phyloP scores from a whole-genome alignment of 2,888 invertebrate species.

The Metacarcinus magister region DNA sequence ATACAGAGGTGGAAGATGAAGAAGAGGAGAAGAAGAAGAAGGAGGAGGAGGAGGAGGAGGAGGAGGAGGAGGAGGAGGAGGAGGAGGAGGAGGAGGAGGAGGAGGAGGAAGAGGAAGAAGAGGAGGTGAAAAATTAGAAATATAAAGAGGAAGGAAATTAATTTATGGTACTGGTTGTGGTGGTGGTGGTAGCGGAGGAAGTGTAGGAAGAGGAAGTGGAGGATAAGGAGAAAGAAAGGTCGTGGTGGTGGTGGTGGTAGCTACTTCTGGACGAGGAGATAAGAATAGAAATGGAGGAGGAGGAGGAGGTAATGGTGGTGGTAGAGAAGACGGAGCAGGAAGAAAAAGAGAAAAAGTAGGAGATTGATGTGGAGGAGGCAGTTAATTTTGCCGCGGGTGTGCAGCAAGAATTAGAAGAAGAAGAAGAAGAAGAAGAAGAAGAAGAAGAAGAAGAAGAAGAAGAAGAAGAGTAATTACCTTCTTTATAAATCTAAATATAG shows the following conservation, averaged over 20 bases:
- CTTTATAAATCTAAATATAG: too few species aligned
- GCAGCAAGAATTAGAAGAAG: too few species aligned
- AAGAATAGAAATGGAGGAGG: background rate
- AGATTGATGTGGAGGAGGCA: too few species aligned
- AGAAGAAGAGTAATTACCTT: too few species aligned
- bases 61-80: background rate
- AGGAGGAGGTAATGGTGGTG: background rate
- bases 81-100: background rate
- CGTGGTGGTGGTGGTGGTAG: too few species aligned
- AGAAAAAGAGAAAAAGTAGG: background rate
- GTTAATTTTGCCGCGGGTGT: too few species aligned
- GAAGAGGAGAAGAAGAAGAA: background rate
- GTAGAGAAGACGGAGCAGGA: background rate
- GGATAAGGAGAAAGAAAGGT: background rate
- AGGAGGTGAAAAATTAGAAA: background rate
- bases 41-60: background rate
- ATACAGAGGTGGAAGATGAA: background rate
- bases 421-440: too few species aligned
- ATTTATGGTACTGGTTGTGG: background rate
- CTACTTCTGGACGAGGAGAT: background rate
- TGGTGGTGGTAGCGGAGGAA: background rate
- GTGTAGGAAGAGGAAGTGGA: background rate
- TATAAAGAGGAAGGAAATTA: background rate
- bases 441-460: too few species aligned
- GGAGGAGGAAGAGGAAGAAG: background rate